Percentiles rank a stretch among this genome's conserved stretches.
These are phyloP conservation scores for Andricus quercusramuli DNA, from an alignment of 2,888 invertebrate species.

Conservation along the genomic window DNA sequence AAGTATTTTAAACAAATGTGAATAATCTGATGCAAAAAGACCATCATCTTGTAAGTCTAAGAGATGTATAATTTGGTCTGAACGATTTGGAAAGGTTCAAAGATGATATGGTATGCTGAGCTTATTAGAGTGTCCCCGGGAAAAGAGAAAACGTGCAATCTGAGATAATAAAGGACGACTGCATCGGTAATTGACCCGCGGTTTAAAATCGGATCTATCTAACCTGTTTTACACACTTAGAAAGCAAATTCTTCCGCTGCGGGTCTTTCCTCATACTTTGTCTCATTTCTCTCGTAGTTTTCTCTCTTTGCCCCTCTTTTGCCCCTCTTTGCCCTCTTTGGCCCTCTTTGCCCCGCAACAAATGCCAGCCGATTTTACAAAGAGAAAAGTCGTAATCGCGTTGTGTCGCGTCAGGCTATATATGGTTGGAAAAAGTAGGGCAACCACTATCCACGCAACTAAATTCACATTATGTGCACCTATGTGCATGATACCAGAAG, in stretches of 20 bases:
- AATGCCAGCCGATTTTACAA: conserved; percentile 63
- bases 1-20: too few species aligned
- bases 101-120: neutral
- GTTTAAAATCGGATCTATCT: conserved; percentile 51
- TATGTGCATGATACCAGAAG: conserved; percentile 48
- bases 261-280: conserved; percentile 56
- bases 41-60: neutral
- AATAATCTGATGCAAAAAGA: too few species aligned
- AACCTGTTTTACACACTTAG: conserved; percentile 64
- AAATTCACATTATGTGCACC: conserved; percentile 52
- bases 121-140: neutral
- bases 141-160: conserved; percentile 3
- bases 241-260: conserved; percentile 64
- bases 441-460: conserved; percentile 60
- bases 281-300: conserved; percentile 25
- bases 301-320: conserved; percentile 43
- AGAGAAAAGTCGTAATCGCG: conserved; percentile 63
- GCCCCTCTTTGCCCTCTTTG: too few species aligned
- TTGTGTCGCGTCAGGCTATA: conserved; percentile 60
- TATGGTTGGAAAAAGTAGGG: conserved; percentile 72
- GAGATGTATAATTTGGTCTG: neutral
- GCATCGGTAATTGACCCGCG: conserved; percentile 27
- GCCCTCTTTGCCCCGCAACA: conserved; percentile 25
- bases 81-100: neutral
- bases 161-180: neutral